Evolutionary conservation across 2,113 vertebrate genomes (phyloP), one percentile per base, ranked within the genome.

Genomic region (Girardinichthys multiradiatus): DNA sequence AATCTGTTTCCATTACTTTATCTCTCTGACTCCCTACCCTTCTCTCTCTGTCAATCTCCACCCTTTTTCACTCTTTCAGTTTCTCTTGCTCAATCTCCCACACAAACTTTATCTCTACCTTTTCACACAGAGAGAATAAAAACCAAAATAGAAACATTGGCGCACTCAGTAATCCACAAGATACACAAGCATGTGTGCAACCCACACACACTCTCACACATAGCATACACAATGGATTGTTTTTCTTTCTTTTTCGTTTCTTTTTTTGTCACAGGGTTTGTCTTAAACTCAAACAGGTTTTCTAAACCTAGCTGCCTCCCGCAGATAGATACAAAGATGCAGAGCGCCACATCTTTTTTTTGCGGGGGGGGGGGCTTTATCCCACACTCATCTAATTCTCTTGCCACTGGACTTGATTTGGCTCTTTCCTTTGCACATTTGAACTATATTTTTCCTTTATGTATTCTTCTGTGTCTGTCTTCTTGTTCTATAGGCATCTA

Each of bases 241-340:
- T 72, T 60, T 33, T 45, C 26, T 1, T 12, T 37, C 13, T 14
- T n/a, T 54, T 29, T 54, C 45, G n/a, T 54, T 10, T 57, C 77
- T 14, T 70, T 57, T 39, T 31, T 26, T 2, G 74, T 77, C 72
- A 26, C 61, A 63, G 57, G 74, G 70, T 70, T 79, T 80, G 61
- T 74, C 84, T 76, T 58, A 64, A 70, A 84, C 70, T 78, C 72
- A 86, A 78, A 82, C 68, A 82, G 59, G 61, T 70, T 85, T 84
- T 85, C 76, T 79, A 76, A 85, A 81, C 72, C 74, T 29, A 77
- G 60, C 71, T 88, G 86, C 80, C 81, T 81, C 80, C 85, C 86
- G 82, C 76, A 85, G 86, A 45, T 17, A 45, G 17, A 54, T 54
- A 21, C 2, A 9, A 7, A n/a, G 48, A 80, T 90, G 70, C 83